phyloP scores from a whole-genome alignment of 2,888 invertebrate genomes.

The Drosophila vallismaia region DNA sequence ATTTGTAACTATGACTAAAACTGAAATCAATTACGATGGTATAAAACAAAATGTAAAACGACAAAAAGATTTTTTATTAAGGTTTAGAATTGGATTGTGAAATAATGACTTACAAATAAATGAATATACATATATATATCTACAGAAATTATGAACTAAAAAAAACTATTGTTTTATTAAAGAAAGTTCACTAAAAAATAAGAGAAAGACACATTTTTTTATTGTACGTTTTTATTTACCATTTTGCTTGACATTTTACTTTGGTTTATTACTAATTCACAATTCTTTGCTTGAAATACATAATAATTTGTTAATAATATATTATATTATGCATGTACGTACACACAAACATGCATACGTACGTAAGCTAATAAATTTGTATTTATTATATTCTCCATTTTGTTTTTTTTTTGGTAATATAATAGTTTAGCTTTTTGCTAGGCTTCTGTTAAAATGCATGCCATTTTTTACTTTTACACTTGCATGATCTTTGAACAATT shows the following conservation, averaged over 20 bases:
- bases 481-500: slow-evolving; percentile 38
- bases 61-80: slow-evolving; percentile 72
- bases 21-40: slow-evolving; percentile 68
- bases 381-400: slow-evolving; percentile 32
- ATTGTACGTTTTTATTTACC: slow-evolving; percentile 69
- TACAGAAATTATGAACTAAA: slow-evolving; percentile 8
- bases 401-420: slow-evolving; percentile 32
- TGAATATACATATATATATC: slow-evolving; percentile 32
- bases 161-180: background rate
- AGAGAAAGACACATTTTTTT: slow-evolving; percentile 22
- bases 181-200: background rate
- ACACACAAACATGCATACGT: slow-evolving; percentile 49
- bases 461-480: slow-evolving; percentile 29
- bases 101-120: slow-evolving; percentile 46
- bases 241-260: slow-evolving; percentile 61
- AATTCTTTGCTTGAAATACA: slow-evolving; percentile 76
- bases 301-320: slow-evolving; percentile 73
- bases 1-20: slow-evolving; percentile 66
- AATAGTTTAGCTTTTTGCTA: slow-evolving; percentile 42
- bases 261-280: slow-evolving; percentile 73
- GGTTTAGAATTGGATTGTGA: slow-evolving; percentile 51
- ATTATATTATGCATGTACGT: slow-evolving; percentile 62
- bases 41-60: slow-evolving; percentile 42
- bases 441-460: slow-evolving; percentile 53
- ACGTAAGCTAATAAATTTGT: slow-evolving; percentile 48